Percentiles rank a stretch among this genome's conserved stretches.
Evolutionary conservation across 2,888 invertebrate species (phyloP).

Genomic region (Falcaria lacertinaria): DNA sequence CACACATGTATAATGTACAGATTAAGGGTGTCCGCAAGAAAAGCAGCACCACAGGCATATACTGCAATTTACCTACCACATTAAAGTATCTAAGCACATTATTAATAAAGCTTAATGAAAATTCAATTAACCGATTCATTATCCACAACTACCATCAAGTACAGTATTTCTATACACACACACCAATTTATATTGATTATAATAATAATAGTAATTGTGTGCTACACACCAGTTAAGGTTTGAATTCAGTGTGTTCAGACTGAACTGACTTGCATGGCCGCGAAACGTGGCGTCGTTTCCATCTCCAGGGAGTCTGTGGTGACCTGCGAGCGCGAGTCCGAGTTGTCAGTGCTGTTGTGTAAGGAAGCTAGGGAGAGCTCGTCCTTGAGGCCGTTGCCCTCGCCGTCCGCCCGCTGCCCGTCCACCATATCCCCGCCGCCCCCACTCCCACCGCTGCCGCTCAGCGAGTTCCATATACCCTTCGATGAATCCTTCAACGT

Average conservation of each 20-base stretch:
- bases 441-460: constrained; percentile 72
- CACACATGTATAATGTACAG: too few species aligned
- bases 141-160: too few species aligned
- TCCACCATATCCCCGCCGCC: constrained; percentile 74
- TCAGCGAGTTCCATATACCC: constrained; percentile 67
- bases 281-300: constrained; percentile 71
- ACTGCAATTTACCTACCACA: too few species aligned
- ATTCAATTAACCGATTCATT: too few species aligned
- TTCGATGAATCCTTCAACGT: constrained; percentile 68
- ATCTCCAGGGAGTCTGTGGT: constrained; percentile 73
- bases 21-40: too few species aligned
- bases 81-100: too few species aligned
- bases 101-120: too few species aligned
- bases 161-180: too few species aligned
- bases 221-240: too few species aligned
- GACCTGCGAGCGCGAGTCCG: constrained; percentile 71
- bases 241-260: constrained; percentile 45
- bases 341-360: constrained; percentile 62
- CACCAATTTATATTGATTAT: too few species aligned
- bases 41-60: too few species aligned
- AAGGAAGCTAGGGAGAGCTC: constrained; percentile 67
- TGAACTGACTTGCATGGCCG: constrained; percentile 81
- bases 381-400: constrained; percentile 64
- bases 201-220: too few species aligned
- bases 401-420: constrained; percentile 61